These are phyloP conservation scores for Delia radicum DNA, from an alignment of 1,140 invertebrate genomes.

Conservation along the genomic window DNA sequence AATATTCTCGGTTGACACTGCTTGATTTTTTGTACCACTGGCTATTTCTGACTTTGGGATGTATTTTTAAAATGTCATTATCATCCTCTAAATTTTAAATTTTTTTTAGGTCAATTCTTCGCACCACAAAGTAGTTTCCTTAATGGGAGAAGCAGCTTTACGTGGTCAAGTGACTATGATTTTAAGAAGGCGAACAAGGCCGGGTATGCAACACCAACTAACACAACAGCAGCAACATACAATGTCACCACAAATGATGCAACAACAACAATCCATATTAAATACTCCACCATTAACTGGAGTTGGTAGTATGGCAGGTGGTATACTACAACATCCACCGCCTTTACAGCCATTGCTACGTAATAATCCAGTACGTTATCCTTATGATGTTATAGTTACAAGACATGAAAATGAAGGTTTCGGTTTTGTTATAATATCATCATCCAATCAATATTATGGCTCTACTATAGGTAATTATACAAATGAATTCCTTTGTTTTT, in stretches of 20 bases:
- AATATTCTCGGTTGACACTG: no score
- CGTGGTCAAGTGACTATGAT: slow-evolving; percentile 74
- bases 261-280: slow-evolving; percentile 36
- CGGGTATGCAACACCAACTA: slow-evolving; percentile 33
- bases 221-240: slow-evolving; percentile 4
- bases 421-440: slow-evolving; percentile 98
- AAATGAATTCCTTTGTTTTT: no score
- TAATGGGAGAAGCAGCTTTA: slow-evolving; percentile 79
- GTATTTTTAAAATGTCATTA: no score
- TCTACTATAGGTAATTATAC: slow-evolving; percentile 80
- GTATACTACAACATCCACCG: slow-evolving; percentile 36
- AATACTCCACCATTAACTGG: background rate
- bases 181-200: slow-evolving; percentile 63
- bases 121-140: slow-evolving; percentile 85
- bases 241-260: background rate
- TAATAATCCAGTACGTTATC: slow-evolving; percentile 57
- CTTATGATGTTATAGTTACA: slow-evolving; percentile 86
- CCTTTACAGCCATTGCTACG: slow-evolving; percentile 34
- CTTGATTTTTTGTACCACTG: no score
- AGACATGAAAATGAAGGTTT: slow-evolving; percentile 94
- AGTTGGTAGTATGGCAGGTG: background rate
- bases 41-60: no score
- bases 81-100: no score
- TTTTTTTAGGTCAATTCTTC: slow-evolving; percentile 68
- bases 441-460: slow-evolving; percentile 73